phyloP scores from a whole-genome alignment of 2,888 invertebrate genomes.

The Seladonia tumulorum region DNA sequence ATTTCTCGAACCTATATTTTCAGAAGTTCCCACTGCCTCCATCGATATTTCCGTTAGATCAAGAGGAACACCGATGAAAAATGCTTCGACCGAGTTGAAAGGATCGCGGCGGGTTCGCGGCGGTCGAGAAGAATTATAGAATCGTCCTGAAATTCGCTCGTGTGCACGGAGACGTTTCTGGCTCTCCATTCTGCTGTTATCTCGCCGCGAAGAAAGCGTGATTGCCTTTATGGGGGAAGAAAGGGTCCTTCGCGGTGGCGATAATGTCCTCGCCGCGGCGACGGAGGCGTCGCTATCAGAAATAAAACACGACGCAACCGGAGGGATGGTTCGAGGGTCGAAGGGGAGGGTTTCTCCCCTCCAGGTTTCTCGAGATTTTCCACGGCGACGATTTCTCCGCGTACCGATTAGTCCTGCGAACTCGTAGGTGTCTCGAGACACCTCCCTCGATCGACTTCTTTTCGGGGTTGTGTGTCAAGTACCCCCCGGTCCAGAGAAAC shows the following conservation, averaged over 20 bases:
- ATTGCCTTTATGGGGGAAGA: constrained; percentile 85
- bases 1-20: neutral
- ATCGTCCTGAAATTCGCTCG: constrained; percentile 49
- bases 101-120: constrained; percentile 15
- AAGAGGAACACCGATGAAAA: neutral
- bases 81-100: neutral
- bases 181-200: constrained; percentile 82
- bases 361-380: constrained; percentile 41
- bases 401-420: constrained; percentile 50
- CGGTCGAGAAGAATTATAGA: constrained; percentile 45
- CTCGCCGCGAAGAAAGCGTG: constrained; percentile 83
- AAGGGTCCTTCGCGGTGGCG: constrained; percentile 84
- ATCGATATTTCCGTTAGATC: neutral
- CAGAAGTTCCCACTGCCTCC: neutral
- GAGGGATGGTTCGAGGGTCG: constrained; percentile 42
- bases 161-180: constrained; percentile 60
- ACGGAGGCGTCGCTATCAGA: constrained; percentile 81
- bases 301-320: constrained; percentile 78
- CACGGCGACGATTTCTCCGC: constrained; percentile 27
- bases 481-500: neutral
- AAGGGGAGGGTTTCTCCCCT: constrained; percentile 29
- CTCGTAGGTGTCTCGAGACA: constrained; percentile 19
- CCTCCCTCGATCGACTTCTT: constrained; percentile 17
- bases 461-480: constrained; percentile 17
- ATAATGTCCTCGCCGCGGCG: constrained; percentile 82